Conservation (phyloP, 2,797 vertebrate species). For the Acipenser transmontanus region DNA sequence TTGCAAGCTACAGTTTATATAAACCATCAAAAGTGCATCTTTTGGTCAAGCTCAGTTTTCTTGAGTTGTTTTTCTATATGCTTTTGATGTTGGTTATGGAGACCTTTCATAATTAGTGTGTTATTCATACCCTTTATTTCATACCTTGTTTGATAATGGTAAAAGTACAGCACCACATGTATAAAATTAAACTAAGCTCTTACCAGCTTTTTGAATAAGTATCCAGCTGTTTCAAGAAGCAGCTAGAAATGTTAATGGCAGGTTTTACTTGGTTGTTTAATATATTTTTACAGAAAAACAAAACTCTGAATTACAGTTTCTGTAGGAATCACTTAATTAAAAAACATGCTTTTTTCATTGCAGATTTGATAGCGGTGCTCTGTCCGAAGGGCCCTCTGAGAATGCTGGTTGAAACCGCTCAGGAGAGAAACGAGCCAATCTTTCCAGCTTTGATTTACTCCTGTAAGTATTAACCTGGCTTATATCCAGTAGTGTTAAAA, state of each 20-base stretch:
- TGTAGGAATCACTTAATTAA: background rate
- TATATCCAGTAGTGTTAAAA: no score
- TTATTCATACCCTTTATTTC: no score
- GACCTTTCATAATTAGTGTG: no score
- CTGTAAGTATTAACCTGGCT: slow-evolving; percentile 63
- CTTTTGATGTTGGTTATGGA: no score
- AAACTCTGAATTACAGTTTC: background rate
- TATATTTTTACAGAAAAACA: background rate
- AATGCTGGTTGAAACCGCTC: slow-evolving; percentile 91
- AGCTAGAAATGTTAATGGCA: no score
- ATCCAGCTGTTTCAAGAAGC: no score
- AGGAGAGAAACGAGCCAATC: slow-evolving; percentile 93
- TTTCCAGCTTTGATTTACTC: slow-evolving; percentile 95
- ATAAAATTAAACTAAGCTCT: no score
- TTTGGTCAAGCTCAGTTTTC: no score
- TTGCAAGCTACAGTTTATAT: background rate
- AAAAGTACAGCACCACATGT: no score
- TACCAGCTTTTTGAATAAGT: no score
- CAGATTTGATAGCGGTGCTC: slow-evolving; percentile 87
- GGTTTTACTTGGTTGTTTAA: background rate
- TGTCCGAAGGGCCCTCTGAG: slow-evolving; percentile 84
- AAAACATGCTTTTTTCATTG: slow-evolving; percentile 18
- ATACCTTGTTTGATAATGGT: no score
- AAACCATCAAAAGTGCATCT: background rate
- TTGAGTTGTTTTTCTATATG: no score